phyloP scores from a whole-genome alignment of 2,888 invertebrate genomes.

The Andrena chrysosceles region DNA sequence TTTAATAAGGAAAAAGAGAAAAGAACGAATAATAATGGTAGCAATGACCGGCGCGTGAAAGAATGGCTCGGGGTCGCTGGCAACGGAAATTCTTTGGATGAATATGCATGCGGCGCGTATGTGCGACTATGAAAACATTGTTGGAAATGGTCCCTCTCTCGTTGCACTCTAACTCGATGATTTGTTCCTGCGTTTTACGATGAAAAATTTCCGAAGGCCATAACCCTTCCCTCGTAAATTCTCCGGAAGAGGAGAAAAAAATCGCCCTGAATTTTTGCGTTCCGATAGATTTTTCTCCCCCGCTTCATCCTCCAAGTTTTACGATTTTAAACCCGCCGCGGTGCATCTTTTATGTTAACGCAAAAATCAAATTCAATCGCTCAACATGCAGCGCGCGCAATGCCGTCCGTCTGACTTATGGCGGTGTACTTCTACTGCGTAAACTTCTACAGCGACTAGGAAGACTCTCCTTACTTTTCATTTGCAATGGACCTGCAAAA shows the following conservation, averaged over 20 bases:
- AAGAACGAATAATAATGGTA: constrained; percentile 30
- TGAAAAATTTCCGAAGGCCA: constrained; percentile 46
- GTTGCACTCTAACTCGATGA: constrained; percentile 50
- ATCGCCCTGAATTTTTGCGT: constrained; percentile 28
- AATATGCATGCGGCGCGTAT: constrained; percentile 44
- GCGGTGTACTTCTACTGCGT: constrained; percentile 8
- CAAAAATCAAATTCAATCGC: constrained; percentile 13
- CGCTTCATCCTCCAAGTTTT: constrained; percentile 16
- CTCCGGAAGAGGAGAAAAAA: constrained; percentile 20
- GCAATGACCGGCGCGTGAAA: constrained; percentile 34
- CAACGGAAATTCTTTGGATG: constrained; percentile 43
- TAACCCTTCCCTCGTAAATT: constrained; percentile 46
- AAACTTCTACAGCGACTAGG: not conserved
- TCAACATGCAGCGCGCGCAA: not conserved
- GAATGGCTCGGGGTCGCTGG: constrained; percentile 17
- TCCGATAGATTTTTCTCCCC: constrained; percentile 21
- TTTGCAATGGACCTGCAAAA: too few species aligned
- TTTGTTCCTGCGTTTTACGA: constrained; percentile 45
- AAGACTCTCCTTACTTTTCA: too few species aligned
- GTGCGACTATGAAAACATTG: constrained; percentile 41
- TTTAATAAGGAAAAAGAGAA: constrained; percentile 10
- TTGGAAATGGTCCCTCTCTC: constrained; percentile 11
- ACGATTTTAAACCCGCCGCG: constrained; percentile 2
- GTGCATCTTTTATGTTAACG: constrained; percentile 14
- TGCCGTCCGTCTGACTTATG: constrained; percentile 25